A percentile compares a stretch with the other conserved stretches of the same genome.
phyloP scores from a whole-genome alignment of 2,888 invertebrate species.

The Prosopocoilus inquinatus region DNA sequence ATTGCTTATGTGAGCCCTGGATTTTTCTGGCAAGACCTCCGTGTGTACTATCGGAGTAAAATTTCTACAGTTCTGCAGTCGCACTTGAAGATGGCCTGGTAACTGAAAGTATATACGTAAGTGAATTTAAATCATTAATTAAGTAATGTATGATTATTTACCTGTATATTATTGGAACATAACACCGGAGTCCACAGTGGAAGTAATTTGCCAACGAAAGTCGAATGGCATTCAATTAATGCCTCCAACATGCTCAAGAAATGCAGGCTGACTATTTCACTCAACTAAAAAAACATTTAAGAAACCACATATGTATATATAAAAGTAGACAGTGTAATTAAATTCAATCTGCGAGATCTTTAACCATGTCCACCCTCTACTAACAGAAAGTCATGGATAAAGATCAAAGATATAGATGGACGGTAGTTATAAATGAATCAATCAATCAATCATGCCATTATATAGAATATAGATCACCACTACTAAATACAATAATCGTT shows the following conservation, averaged over 20 bases:
- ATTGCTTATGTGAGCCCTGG: slow-evolving; percentile 50
- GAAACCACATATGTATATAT: slow-evolving; percentile 4
- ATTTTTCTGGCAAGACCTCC: slow-evolving; percentile 50
- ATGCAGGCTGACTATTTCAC: slow-evolving; percentile 97
- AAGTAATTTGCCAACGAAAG: slow-evolving; percentile 84
- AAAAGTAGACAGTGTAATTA: not conserved
- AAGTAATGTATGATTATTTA: slow-evolving; percentile 40
- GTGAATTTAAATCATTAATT: not conserved
- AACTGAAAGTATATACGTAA: slow-evolving; percentile 58
- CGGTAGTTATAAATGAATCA: no score
- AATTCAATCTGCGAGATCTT: no score
- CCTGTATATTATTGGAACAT: slow-evolving; percentile 84
- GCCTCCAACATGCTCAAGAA: slow-evolving; percentile 94
- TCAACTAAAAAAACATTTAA: slow-evolving; percentile 62
- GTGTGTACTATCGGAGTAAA: slow-evolving; percentile 62
- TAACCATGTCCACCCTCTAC: not conserved
- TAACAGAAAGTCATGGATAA: not conserved
- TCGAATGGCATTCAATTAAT: slow-evolving; percentile 90
- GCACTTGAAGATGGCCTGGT: slow-evolving; percentile 82
- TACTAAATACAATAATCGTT: no score
- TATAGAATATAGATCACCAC: no score
- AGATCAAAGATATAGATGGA: no score
- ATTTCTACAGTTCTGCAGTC: slow-evolving; percentile 86
- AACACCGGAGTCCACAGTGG: slow-evolving; percentile 97
- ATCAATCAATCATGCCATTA: no score